Base-by-base conservation (phyloP, 2,888 invertebrate genomes). In the Germaria angustata region DNA sequence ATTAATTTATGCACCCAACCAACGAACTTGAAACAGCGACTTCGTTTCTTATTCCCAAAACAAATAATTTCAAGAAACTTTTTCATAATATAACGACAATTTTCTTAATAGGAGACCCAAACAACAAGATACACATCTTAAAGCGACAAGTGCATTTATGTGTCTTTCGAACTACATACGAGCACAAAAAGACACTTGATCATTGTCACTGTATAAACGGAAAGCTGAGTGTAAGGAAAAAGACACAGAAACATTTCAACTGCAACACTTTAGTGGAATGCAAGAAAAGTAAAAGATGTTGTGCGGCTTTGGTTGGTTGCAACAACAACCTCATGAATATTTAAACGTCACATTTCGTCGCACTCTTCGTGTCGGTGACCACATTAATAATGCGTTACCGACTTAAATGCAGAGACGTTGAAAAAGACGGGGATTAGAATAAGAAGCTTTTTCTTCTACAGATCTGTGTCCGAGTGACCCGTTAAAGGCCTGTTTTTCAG, bases 311-410 rank as follows among this genome's bases (percentile, higher is more conserved):
- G 51, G 46, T 57, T 76, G 57, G 69, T 65, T 59, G 66, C 76
- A 81, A 46, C 69, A 55, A 71, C 32, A 36, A 65, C 76, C 87
- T 89, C 90, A 90, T 90, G 89, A 90, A 90, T 90, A 90, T 90
- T 90, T 89, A 90, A 89, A 87, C 89, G 89, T 90, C 88, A 90
- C 89, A 90, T 89, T 89, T 88, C 88, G 89, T 88, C 89, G 89
- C 89, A 88, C 88, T 89, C 88, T 87, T 87, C 86, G 87, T 87
- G 86, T 87, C 87, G 87, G 87, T 88, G 79, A 82, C 79, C 75
- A 79, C 88, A 89, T 88, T 89, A 88, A 89, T 89, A 89, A 88
- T 84, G 81, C 84, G 83, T 84, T 73, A 49, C 53, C 53, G 28
- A 41, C 36, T 72, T n/a, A 46, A 15, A 39, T 2, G n/a, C 69